Evolutionary conservation across 2,888 invertebrate species (phyloP).

Genomic region (Papilio elwesi): DNA sequence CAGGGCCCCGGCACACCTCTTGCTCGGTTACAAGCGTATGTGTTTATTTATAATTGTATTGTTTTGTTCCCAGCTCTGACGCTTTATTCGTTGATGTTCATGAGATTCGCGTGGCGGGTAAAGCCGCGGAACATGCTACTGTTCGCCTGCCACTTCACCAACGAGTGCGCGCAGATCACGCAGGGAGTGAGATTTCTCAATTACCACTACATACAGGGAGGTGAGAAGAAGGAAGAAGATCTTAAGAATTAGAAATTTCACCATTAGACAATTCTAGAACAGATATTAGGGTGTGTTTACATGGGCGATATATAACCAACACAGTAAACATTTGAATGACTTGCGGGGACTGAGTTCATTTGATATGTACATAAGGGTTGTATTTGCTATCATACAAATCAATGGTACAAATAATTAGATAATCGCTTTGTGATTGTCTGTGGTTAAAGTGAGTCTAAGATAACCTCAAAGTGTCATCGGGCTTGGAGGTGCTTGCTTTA

Average conservation of each 20-base stretch:
- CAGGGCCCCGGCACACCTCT: too few relatives aligned
- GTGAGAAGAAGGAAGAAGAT: slow-evolving; percentile 43
- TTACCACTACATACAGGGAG: slow-evolving; percentile 83
- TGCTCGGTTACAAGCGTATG: too few relatives aligned
- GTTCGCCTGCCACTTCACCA: slow-evolving; percentile 98
- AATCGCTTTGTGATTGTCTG: background rate
- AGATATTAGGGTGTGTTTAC: slow-evolving; percentile 9
- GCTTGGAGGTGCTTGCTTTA: too few relatives aligned
- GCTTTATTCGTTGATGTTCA: slow-evolving; percentile 96
- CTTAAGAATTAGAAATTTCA: slow-evolving; percentile 5
- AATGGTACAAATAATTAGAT: background rate
- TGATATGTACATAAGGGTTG: too few relatives aligned
- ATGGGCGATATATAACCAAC: background rate
- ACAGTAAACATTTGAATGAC: background rate
- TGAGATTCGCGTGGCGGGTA: slow-evolving; percentile 98
- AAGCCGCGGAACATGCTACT: slow-evolving; percentile 97
- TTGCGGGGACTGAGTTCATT: background rate
- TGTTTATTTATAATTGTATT: background rate
- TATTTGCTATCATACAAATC: background rate
- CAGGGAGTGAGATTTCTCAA: slow-evolving; percentile 91
- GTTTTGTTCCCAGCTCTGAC: slow-evolving; percentile 88
- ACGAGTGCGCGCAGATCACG: slow-evolving; percentile 94
- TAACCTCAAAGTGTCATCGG: too few relatives aligned
- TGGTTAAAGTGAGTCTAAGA: too few relatives aligned
- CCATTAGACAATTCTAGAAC: slow-evolving; percentile 9